phyloP scores from a whole-genome alignment of 1,140 invertebrate genomes.

The Mactra quadrangularis region DNA sequence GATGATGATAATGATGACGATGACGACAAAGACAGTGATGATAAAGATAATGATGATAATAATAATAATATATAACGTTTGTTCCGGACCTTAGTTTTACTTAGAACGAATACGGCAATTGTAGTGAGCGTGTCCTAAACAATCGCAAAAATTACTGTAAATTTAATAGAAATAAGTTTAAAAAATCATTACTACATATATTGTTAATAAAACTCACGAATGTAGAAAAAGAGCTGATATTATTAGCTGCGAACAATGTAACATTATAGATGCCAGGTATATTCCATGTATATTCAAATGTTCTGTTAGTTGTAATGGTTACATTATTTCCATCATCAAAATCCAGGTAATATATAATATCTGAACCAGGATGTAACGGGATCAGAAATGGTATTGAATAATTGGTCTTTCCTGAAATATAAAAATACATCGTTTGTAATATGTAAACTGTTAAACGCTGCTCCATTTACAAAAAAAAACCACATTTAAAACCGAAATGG shows the following conservation, averaged over 20 bases:
- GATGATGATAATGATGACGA: no score
- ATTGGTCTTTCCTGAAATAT: slow-evolving; percentile 50
- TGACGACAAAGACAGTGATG: no score
- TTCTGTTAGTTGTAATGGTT: slow-evolving; percentile 19
- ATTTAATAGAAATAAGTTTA: no score
- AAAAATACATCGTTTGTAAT: background rate
- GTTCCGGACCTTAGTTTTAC: no score
- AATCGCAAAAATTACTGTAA: no score
- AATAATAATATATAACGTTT: no score
- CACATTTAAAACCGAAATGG: no score
- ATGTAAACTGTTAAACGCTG: background rate
- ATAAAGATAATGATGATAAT: no score
- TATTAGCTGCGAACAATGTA: slow-evolving; percentile 56
- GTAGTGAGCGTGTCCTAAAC: no score
- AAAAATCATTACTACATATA: no score
- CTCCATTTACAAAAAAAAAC: no score
- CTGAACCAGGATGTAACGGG: slow-evolving; percentile 55
- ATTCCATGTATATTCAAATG: slow-evolving; percentile 39
- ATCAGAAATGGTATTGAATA: slow-evolving; percentile 8
- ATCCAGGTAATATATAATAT: slow-evolving; percentile 59
- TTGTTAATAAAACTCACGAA: slow-evolving; percentile 21
- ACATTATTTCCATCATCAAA: slow-evolving; percentile 59
- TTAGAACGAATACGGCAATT: no score
- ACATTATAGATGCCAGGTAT: slow-evolving; percentile 62
- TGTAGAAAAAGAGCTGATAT: slow-evolving; percentile 38